Conservation (phyloP, 2,888 invertebrate species). For the Clepsis dumicolana region DNA sequence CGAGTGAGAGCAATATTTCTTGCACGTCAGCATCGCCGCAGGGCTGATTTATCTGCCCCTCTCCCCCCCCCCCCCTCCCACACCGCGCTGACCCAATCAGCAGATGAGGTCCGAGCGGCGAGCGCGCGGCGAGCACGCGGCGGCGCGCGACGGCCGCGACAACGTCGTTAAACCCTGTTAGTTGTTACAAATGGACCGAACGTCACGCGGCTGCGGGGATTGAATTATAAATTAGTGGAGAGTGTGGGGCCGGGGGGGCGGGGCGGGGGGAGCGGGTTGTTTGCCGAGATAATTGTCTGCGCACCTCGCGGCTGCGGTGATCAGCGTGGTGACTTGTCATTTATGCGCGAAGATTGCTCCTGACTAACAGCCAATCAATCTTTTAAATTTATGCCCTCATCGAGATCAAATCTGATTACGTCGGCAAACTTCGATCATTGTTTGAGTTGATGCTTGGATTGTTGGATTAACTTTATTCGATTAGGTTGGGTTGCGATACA, state of each 20-base stretch:
- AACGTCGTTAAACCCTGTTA: constrained; percentile 12
- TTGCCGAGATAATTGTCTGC: constrained; percentile 20
- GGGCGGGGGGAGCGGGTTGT: constrained; percentile 1
- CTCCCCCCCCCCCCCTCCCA: not conserved
- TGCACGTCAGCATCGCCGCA: not conserved
- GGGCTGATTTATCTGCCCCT: not conserved
- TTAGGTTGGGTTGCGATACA: not conserved
- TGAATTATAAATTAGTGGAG: constrained; percentile 27
- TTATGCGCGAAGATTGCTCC: not conserved
- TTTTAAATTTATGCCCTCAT: constrained; percentile 12
- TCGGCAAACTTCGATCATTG: not conserved
- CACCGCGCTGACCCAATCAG: not conserved
- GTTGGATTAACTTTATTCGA: not conserved
- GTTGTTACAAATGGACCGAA: constrained; percentile 1
- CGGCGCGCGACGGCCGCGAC: not conserved
- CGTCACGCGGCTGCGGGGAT: constrained; percentile 5
- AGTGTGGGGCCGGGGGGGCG: not conserved
- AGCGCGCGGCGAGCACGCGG: not conserved
- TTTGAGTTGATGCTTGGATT: not conserved
- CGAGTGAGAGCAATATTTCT: not conserved
- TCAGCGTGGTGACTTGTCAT: constrained; percentile 9
- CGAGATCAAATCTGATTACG: constrained; percentile 1
- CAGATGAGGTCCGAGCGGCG: not conserved
- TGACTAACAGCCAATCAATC: constrained; percentile 22
- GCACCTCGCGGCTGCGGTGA: constrained; percentile 4